A percentile compares a stretch with the other conserved stretches of the same genome.
These are phyloP conservation scores for Theropithecus gelada DNA, from an alignment of 2,113 vertebrate genomes.

Conservation along the genomic window DNA sequence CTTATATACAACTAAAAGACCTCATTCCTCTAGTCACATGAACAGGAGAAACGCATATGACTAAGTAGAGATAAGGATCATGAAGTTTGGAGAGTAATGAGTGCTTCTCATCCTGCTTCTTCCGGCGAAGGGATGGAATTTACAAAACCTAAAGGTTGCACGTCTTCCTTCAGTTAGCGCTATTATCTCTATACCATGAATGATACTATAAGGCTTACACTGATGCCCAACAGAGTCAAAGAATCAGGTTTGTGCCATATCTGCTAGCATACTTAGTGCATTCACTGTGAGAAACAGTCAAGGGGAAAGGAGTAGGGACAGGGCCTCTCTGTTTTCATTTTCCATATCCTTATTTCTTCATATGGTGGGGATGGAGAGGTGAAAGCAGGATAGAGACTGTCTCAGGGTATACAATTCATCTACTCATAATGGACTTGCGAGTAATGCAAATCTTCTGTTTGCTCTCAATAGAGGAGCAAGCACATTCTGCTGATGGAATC, in stretches of 20 bases:
- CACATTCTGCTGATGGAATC: background rate
- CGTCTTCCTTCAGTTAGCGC: background rate
- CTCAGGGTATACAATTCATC: background rate
- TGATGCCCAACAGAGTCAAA: background rate
- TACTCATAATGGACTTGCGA: background rate
- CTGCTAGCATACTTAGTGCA: background rate
- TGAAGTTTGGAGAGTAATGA: background rate
- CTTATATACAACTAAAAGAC: background rate
- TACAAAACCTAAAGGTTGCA: background rate
- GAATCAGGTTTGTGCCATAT: background rate
- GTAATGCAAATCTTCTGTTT: background rate
- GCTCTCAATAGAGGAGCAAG: background rate
- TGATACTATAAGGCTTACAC: background rate
- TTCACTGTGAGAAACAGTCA: background rate
- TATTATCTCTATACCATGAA: background rate
- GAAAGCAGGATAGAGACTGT: background rate
- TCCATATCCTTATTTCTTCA: background rate
- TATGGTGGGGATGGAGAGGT: background rate
- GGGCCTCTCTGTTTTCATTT: background rate
- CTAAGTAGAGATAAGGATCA: background rate
- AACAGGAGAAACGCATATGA: background rate
- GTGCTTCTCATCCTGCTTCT: background rate
- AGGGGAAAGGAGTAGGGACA: background rate
- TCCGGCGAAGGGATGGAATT: background rate
- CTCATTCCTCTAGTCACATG: background rate